Percentiles rank a stretch among this genome's conserved stretches.
phyloP scores from a whole-genome alignment of 2,888 invertebrate species.

The Ectobius pallidus region DNA sequence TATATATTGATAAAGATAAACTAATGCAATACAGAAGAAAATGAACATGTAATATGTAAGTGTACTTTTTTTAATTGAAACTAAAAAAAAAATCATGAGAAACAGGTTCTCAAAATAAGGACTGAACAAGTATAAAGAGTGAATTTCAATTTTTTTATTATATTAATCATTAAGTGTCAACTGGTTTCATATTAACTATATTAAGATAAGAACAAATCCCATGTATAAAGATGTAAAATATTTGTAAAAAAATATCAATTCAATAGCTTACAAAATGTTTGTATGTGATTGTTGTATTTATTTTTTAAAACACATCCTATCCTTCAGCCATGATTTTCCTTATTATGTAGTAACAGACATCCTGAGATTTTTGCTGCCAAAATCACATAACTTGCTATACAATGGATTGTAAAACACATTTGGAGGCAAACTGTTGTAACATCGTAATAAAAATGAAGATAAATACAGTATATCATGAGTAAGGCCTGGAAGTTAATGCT shows the following conservation, averaged over 20 bases:
- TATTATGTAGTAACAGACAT: no score
- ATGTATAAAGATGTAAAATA: constrained; percentile 30
- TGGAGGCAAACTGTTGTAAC: no score
- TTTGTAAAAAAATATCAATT: constrained; percentile 37
- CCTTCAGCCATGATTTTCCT: no score
- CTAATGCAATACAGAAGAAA: constrained; percentile 17
- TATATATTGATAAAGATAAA: not conserved
- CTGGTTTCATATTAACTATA: constrained; percentile 28
- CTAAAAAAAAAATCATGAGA: constrained; percentile 18
- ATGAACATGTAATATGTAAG: constrained; percentile 17
- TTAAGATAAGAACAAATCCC: constrained; percentile 6
- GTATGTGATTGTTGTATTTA: constrained; percentile 35
- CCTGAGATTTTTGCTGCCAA: no score
- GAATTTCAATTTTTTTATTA: constrained; percentile 29
- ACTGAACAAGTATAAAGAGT: constrained; percentile 30
- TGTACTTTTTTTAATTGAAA: constrained; percentile 25
- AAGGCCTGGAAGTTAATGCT: no score
- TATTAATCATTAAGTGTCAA: constrained; percentile 31
- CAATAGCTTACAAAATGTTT: constrained; percentile 41
- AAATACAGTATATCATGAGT: no score
- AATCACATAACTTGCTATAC: no score
- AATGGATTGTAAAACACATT: no score
- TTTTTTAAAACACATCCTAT: not conserved
- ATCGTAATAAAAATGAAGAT: no score
- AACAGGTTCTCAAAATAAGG: constrained; percentile 24